Evolutionary conservation across 2,888 invertebrate species (phyloP), one percentile per base, ranked within the genome.

Genomic region (Agriotes lineatus): DNA sequence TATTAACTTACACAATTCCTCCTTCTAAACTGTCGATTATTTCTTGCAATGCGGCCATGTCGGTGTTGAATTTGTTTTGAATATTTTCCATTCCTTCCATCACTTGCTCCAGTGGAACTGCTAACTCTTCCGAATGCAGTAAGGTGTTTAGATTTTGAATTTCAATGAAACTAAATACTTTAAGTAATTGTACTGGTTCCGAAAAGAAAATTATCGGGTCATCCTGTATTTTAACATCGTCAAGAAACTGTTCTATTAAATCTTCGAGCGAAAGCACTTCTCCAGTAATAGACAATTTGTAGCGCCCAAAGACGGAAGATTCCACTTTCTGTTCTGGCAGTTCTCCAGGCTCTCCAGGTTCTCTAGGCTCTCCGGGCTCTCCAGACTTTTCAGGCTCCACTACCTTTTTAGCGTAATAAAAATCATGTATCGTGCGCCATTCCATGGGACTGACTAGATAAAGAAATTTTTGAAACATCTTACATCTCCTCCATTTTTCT

Each of bases 401-500:
- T 3, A 20, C 37, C 20, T 57, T 62, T 25, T 67, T 71, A 16
- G 75, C 68, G 50, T 77, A 74, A 59, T 77, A 78, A 61, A 74
- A 78, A 76, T 90, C 88, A 74, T 89, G 83, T 69, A 85, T 81
- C 39, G 81, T 79, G 19, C 89, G 85, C 90, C 90, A 91, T 22
- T 85, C 83, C 42, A 88, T 85, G 0, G 91, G 90, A 37, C 91
- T 89, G n/a, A 91, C 82, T 76, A 88, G 86, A 79, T 88, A 90
- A n/a, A 92, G 82, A 83, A 91, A 91, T 75, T 88, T 86, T 59
- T 91, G 91, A 80, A 90, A 91, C 81, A 89, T 88, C 79, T 89
- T 90, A 65, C 88, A 88, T 48, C 87, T 82, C 54, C 87, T 81
- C 86, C 90, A 91, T 72, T 86, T 86, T 76, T 90, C 90, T 75